These are phyloP conservation scores for Apogon talboti DNA, from an alignment of 2,797 vertebrate species.

Conservation along the genomic window DNA sequence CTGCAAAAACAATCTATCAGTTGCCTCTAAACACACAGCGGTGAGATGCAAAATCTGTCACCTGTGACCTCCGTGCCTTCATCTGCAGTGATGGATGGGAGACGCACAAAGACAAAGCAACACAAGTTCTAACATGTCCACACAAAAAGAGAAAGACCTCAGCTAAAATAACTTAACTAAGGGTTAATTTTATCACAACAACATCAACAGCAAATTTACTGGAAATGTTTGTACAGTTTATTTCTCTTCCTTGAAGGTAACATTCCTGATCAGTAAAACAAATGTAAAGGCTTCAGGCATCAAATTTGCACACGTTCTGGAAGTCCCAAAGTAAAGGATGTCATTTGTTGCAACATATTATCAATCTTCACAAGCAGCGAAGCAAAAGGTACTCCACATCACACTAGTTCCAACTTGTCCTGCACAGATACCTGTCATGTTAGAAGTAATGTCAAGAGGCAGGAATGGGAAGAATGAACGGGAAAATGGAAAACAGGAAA, in stretches of 20 bases:
- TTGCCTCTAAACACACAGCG: constrained; percentile 37
- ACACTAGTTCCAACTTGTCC: constrained; percentile 41
- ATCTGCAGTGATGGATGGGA: constrained; percentile 46
- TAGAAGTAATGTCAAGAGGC: constrained; percentile 8
- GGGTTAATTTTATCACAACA: not conserved
- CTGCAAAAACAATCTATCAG: constrained; percentile 53
- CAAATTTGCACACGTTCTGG: constrained; percentile 4
- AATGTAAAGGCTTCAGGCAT: constrained; percentile 24
- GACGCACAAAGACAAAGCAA: constrained; percentile 48
- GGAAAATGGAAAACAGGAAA: not conserved
- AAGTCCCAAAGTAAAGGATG: constrained; percentile 30
- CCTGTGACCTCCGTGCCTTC: constrained; percentile 60
- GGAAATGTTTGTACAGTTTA: not conserved
- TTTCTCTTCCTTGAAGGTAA: constrained; percentile 8
- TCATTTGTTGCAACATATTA: constrained; percentile 17
- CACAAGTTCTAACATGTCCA: constrained; percentile 64
- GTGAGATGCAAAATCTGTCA: constrained; percentile 47
- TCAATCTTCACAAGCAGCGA: constrained; percentile 23
- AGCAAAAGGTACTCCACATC: not conserved
- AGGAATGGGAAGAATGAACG: constrained; percentile 34
- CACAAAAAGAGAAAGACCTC: constrained; percentile 20
- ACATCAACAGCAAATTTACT: not conserved
- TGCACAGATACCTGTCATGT: constrained; percentile 10
- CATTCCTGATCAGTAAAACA: not conserved
- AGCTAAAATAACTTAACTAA: constrained; percentile 1